These are phyloP conservation scores for Peromyscus aztecus DNA, from an alignment of 2,797 vertebrate species.

Conservation along the genomic window DNA sequence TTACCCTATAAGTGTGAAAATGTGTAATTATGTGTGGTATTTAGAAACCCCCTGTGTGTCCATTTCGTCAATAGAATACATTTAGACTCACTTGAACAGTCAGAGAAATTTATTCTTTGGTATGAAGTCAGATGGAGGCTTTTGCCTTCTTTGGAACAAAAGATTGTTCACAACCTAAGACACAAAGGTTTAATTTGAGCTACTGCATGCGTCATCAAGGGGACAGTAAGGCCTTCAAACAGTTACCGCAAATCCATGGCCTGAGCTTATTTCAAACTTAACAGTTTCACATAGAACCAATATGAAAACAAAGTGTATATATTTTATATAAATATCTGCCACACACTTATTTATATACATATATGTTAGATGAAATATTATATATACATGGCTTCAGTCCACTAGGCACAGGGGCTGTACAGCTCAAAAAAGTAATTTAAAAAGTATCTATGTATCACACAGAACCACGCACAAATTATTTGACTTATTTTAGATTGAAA, in stretches of 20 bases:
- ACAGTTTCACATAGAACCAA: constrained; percentile 84
- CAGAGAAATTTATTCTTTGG: constrained; percentile 82
- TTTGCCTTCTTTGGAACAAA: constrained; percentile 84
- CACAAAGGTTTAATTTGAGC: constrained; percentile 79
- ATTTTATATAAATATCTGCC: constrained; percentile 85
- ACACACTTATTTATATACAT: constrained; percentile 85
- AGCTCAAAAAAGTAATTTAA: constrained; percentile 81
- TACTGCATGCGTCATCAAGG: constrained; percentile 65
- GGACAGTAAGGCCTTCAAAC: constrained; percentile 66
- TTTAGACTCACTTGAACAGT: constrained; percentile 81
- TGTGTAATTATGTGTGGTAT: constrained; percentile 85
- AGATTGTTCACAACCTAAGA: constrained; percentile 76
- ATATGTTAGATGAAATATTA: constrained; percentile 72
- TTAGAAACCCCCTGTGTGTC: constrained; percentile 81
- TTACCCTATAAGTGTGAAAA: constrained; percentile 77
- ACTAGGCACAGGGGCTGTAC: constrained; percentile 77
- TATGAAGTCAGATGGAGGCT: constrained; percentile 79
- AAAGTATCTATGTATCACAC: constrained; percentile 38
- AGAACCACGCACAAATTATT: constrained; percentile 55
- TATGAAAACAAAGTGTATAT: constrained; percentile 85
- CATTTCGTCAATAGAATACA: constrained; percentile 81
- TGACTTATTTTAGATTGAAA: constrained; percentile 75
- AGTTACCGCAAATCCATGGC: constrained; percentile 50
- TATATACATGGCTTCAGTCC: constrained; percentile 69
- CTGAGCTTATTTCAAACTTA: constrained; percentile 75